Evolutionary conservation across 2,888 invertebrate genomes (phyloP).

Genomic region (Acanthopleura granulata): DNA sequence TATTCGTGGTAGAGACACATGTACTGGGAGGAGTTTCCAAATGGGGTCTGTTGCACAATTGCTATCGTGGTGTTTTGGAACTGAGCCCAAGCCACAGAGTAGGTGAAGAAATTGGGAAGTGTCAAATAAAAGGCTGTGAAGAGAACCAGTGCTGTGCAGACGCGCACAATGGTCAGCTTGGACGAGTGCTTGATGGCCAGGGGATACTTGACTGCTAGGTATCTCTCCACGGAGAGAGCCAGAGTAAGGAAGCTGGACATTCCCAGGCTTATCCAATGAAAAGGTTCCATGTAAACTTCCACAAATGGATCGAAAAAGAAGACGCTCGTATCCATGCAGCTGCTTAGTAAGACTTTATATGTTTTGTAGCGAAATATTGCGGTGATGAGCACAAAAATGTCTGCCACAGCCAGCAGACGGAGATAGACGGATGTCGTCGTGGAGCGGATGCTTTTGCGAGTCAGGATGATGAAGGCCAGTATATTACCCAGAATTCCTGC

Average conservation of each 20-base stretch:
- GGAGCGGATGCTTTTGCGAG: conserved; percentile 39
- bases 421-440: conserved; percentile 46
- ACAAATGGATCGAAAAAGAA: conserved; percentile 40
- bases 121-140: conserved; percentile 30
- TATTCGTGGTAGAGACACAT: conserved; percentile 41
- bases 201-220: conserved; percentile 40
- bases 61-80: conserved; percentile 30
- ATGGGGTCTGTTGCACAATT: conserved; percentile 30
- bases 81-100: conserved; percentile 26
- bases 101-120: conserved; percentile 37
- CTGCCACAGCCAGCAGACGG: conserved; percentile 42
- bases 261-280: conserved; percentile 43
- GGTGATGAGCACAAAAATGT: conserved; percentile 45
- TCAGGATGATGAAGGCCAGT: conserved; percentile 41
- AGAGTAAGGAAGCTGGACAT: conserved; percentile 44
- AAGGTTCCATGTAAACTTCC: conserved; percentile 43
- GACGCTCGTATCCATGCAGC: neutral
- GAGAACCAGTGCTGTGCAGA: conserved; percentile 28
- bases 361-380: conserved; percentile 46
- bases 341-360: conserved; percentile 38
- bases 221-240: conserved; percentile 42
- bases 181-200: conserved; percentile 34
- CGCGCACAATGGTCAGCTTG: conserved; percentile 29
- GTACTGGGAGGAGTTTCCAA: conserved; percentile 34
- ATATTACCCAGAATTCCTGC: conserved; percentile 46